Conservation (phyloP, 1,140 invertebrate species). For the Phymastichus coffea region DNA sequence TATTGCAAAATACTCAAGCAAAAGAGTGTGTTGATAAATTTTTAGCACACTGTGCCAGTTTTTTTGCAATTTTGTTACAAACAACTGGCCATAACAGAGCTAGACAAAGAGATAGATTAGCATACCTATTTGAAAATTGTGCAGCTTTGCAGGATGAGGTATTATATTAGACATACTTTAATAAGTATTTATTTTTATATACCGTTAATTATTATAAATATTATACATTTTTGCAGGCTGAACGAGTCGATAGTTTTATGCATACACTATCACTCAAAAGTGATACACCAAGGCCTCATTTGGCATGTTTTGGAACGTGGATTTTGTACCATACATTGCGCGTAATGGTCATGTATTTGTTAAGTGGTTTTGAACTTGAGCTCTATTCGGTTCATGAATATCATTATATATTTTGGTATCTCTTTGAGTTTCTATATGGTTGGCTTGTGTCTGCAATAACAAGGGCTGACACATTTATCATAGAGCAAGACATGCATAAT, state of each 20-base stretch:
- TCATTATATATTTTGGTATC: slow-evolving; percentile 94
- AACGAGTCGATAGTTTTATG: slow-evolving; percentile 84
- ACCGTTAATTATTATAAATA: slow-evolving; percentile 17
- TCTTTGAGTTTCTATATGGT: slow-evolving; percentile 93
- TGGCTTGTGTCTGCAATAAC: slow-evolving; percentile 90
- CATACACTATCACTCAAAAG: slow-evolving; percentile 71
- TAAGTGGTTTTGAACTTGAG: slow-evolving; percentile 93
- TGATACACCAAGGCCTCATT: slow-evolving; percentile 69
- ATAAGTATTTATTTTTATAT: slow-evolving; percentile 15
- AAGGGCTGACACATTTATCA: slow-evolving; percentile 80
- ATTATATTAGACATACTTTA: no score
- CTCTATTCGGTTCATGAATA: slow-evolving; percentile 96
- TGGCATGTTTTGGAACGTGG: slow-evolving; percentile 94
- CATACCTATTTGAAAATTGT: slow-evolving; percentile 86
- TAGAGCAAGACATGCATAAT: slow-evolving; percentile 71
- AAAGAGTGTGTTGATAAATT: slow-evolving; percentile 89
- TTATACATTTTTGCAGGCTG: slow-evolving; percentile 65
- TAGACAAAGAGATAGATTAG: slow-evolving; percentile 89
- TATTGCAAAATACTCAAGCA: slow-evolving; percentile 67
- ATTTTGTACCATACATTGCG: slow-evolving; percentile 92
- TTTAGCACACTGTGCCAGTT: slow-evolving; percentile 81
- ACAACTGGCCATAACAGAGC: slow-evolving; percentile 93
- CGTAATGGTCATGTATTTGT: slow-evolving; percentile 93
- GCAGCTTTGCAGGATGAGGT: slow-evolving; percentile 92
- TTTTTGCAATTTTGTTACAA: slow-evolving; percentile 85